Conservation (phyloP, 2,797 vertebrate genomes). For the Cuculus canorus region DNA sequence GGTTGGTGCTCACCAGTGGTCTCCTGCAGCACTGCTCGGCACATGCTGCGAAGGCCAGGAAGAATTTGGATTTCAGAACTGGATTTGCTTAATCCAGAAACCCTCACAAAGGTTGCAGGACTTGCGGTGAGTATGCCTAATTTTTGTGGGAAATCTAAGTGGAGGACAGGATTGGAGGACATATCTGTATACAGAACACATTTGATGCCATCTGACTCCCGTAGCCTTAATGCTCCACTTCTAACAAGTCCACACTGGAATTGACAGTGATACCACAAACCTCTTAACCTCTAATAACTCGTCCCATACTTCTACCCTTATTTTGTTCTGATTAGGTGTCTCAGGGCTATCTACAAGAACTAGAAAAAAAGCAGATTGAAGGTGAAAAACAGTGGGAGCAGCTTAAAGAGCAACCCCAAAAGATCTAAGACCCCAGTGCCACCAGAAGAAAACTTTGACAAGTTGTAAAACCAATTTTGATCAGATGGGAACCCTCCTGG, state of each 20-base stretch:
- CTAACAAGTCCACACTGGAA: not conserved
- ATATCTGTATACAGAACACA: fast-evolving
- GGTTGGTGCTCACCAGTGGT: fast-evolving
- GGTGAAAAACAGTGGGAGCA: not conserved
- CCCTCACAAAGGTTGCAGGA: not conserved
- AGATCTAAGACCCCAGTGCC: not conserved
- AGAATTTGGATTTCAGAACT: not conserved
- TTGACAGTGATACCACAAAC: not conserved
- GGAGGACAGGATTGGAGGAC: not conserved
- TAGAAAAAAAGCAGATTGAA: not conserved
- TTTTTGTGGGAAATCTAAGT: not conserved
- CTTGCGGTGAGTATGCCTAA: fast-evolving
- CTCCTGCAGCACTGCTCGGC: not conserved
- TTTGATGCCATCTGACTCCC: not conserved
- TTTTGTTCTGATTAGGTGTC: not conserved
- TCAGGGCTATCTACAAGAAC: not conserved
- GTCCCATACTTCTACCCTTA: fast-evolving
- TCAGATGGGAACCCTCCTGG: not conserved
- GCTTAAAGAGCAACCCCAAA: not conserved
- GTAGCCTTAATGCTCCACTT: not conserved
- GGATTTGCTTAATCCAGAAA: not conserved
- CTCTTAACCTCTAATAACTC: not conserved
- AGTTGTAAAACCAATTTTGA: not conserved
- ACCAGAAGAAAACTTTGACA: not conserved
- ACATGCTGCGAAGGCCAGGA: not conserved